Base-by-base conservation (phyloP, 2,888 invertebrate species). In the Phytoseiulus persimilis region DNA sequence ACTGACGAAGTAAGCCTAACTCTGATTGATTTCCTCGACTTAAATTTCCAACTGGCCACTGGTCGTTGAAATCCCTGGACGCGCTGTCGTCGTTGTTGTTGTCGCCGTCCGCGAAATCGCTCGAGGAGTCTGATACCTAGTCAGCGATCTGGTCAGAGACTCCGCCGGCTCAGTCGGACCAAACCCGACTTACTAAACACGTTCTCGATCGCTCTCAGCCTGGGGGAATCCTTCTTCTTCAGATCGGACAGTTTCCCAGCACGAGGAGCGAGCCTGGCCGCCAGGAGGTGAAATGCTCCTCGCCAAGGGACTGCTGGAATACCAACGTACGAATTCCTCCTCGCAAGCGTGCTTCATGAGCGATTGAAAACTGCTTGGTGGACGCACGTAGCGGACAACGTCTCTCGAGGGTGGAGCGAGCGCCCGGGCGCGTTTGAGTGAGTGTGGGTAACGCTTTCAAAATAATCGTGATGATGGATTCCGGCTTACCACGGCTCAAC, bases 401-500 rank as follows among this genome's bases (percentile, higher is more conserved):
- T 65, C 65, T 14, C 65, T 23, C 18, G 65, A 65, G 65, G 65
- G 65, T 65, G 65, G 65, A 65, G 65, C 65, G 65, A 65, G 28
- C 18, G 65, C 2, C 11, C 28, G 65, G 1, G 65, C 2, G 65
- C 2, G 1, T 65, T 6, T 28, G 65, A 2, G 65, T 65, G 65
- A 87, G 39, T 32, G 87, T 33, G 87, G 23, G 87, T n/a, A 87
- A 39, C 45, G 87, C 39, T 32, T 87, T 87, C n/a, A 87, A 87
- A 87, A 87, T 87, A 87, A 87, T 87, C 87, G 32, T 87, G 87
- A 87, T 87, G 87, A 87, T 87, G 87, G 87, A 87, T 87, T 87
- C 87, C 33, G 87, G 87, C 87, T 87, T 87, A 87, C 87, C 1
- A 14, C 18, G 65, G 65, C 14, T 65, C 65, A 65, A 65, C 65